Percentiles rank a stretch among this genome's conserved stretches.
These are phyloP conservation scores for Amblyjoppa proteus DNA, from an alignment of 2,888 invertebrate genomes.

Conservation along the genomic window DNA sequence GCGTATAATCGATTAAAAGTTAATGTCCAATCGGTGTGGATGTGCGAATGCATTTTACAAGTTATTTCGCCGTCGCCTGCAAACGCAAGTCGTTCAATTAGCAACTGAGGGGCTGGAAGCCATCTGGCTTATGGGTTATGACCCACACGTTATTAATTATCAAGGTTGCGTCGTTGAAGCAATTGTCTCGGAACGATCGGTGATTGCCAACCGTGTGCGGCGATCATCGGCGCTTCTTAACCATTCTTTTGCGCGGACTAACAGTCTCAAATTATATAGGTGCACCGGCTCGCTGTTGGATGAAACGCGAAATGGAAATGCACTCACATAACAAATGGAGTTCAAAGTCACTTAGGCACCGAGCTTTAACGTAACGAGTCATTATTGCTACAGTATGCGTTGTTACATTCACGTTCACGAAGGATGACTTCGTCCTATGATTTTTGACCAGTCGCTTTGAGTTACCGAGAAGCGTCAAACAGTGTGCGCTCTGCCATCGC, in stretches of 20 bases:
- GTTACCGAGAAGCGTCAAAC: conserved; percentile 11
- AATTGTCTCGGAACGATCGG: conserved; percentile 45
- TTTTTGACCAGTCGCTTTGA: conserved; percentile 3
- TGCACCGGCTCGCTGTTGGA: neutral
- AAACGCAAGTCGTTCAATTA: conserved; percentile 38
- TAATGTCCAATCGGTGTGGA: neutral
- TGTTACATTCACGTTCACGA: neutral
- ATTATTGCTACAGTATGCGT: neutral
- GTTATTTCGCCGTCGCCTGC: neutral
- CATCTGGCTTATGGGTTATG: conserved; percentile 19
- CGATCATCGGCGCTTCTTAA: conserved; percentile 26
- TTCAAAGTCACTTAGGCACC: neutral
- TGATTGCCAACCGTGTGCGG: conserved; percentile 29
- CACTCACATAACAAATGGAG: neutral
- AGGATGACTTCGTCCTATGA: neutral
- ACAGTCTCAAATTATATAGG: neutral
- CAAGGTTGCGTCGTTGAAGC: conserved; percentile 34
- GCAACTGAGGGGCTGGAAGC: conserved; percentile 20
- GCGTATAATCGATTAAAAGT: neutral
- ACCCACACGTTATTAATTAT: conserved; percentile 32
- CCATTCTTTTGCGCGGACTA: conserved; percentile 3
- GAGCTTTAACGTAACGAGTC: neutral
- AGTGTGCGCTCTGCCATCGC: neutral
- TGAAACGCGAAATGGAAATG: neutral
- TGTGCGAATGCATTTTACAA: neutral